phyloP scores from a whole-genome alignment of 2,888 invertebrate species.

The Spodoptera picta region DNA sequence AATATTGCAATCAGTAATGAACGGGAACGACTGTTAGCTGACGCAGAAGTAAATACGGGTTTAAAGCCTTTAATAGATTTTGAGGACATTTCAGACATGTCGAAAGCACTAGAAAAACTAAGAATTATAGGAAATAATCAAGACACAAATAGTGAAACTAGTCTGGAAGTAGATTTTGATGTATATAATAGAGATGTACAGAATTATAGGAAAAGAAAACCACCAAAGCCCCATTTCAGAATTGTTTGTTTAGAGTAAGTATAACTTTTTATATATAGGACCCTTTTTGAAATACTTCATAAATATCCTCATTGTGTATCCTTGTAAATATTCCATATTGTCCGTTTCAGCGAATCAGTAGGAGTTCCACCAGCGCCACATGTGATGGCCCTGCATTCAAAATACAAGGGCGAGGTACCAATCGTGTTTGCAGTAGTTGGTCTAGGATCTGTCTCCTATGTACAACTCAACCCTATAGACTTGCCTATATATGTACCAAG shows the following conservation, averaged over 20 bases:
- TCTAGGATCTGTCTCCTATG: slow-evolving; percentile 77
- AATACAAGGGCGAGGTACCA: slow-evolving; percentile 71
- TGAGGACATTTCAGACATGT: slow-evolving; percentile 72
- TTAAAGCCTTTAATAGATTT: slow-evolving; percentile 68
- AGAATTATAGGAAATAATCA: slow-evolving; percentile 72
- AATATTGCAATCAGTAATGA: slow-evolving; percentile 62
- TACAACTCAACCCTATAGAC: slow-evolving; percentile 78
- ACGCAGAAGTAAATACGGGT: slow-evolving; percentile 48
- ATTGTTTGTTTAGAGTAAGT: slow-evolving; percentile 82
- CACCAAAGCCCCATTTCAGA: slow-evolving; percentile 80
- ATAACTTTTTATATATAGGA: too few species aligned
- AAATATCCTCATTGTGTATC: too few species aligned
- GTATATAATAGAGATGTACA: slow-evolving; percentile 81
- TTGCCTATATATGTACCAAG: slow-evolving; percentile 72
- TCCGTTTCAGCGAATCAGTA: slow-evolving; percentile 70
- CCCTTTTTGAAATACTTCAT: too few species aligned
- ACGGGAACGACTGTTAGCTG: slow-evolving; percentile 29
- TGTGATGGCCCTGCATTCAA: slow-evolving; percentile 68
- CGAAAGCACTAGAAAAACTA: slow-evolving; percentile 71
- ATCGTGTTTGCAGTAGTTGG: slow-evolving; percentile 82
- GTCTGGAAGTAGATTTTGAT: slow-evolving; percentile 76
- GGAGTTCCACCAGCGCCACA: slow-evolving; percentile 69
- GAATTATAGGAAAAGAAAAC: slow-evolving; percentile 77
- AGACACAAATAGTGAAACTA: slow-evolving; percentile 54
- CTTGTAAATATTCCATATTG: not conserved